A percentile compares a stretch with the other conserved stretches of the same genome.
These are phyloP conservation scores for Melanocharis versteri DNA, from an alignment of 2,113 vertebrate species.

Conservation along the genomic window DNA sequence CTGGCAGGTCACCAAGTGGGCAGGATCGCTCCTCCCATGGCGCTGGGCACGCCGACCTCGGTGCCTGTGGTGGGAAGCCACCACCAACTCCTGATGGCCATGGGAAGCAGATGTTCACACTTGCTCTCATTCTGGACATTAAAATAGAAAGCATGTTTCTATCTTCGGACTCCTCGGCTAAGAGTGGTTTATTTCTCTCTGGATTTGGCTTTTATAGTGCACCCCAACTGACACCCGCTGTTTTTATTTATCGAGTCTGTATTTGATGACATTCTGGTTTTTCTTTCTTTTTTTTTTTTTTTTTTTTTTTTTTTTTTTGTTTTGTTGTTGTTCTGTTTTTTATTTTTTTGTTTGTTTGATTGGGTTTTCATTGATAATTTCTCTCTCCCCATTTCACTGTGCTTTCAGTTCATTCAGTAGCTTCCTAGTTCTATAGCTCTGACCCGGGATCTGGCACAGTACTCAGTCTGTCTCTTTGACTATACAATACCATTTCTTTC, in stretches of 20 bases:
- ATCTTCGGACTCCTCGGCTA: background rate
- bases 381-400: background rate
- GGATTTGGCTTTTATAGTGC: background rate
- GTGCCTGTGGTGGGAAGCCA: background rate
- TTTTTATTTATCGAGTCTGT: background rate
- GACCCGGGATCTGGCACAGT: background rate
- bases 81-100: background rate
- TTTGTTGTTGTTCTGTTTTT: background rate
- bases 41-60: accelerated
- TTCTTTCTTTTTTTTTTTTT: accelerated
- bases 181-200: background rate
- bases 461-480: background rate
- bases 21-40: accelerated
- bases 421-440: background rate
- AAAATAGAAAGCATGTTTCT: background rate
- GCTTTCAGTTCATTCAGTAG: background rate
- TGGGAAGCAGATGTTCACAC: background rate
- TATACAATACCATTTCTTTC: background rate
- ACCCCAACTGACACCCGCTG: accelerated
- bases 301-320: too few species aligned
- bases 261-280: background rate
- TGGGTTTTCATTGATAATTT: background rate
- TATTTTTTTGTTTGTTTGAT: background rate
- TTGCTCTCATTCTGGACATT: background rate
- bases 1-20: accelerated